Conservation (phyloP, 2,113 vertebrate genomes). For the Rhynchomys soricoides region DNA sequence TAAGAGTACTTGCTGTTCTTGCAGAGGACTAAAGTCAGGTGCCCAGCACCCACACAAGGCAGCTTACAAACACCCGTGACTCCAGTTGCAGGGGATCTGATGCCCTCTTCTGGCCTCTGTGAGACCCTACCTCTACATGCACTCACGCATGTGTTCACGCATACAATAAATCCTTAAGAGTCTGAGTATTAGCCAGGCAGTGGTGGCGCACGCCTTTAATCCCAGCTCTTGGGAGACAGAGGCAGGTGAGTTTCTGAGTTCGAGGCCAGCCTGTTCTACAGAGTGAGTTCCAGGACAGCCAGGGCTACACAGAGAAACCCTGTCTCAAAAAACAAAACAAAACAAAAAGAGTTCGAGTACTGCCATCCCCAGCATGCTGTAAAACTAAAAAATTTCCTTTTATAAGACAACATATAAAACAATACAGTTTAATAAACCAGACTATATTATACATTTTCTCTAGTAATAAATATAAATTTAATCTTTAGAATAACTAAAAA, state of each 20-base stretch:
- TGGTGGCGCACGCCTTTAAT: no score
- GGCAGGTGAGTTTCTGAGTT: no score
- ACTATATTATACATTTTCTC: not conserved
- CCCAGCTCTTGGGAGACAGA: no score
- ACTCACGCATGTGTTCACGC: no score
- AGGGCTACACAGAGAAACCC: no score
- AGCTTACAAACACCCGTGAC: not conserved
- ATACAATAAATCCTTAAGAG: not conserved
- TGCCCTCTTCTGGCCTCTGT: not conserved
- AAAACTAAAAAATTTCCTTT: conserved; percentile 17
- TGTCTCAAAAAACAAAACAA: no score
- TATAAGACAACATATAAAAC: not conserved
- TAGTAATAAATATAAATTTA: not conserved
- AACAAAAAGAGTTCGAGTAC: not conserved
- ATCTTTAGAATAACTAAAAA: conserved; percentile 57
- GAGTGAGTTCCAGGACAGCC: no score
- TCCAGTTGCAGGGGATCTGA: no score
- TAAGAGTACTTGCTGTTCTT: not conserved
- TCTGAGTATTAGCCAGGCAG: no score
- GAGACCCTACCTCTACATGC: no score
- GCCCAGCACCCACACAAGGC: not conserved
- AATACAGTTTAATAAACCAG: conserved; percentile 6
- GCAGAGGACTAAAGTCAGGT: no score
- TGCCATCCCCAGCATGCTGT: not conserved
- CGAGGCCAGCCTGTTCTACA: no score